Evolutionary conservation across 2,113 vertebrate species (phyloP), one percentile per base, ranked within the genome.

Genomic region (Dicrurus megarhynchus): DNA sequence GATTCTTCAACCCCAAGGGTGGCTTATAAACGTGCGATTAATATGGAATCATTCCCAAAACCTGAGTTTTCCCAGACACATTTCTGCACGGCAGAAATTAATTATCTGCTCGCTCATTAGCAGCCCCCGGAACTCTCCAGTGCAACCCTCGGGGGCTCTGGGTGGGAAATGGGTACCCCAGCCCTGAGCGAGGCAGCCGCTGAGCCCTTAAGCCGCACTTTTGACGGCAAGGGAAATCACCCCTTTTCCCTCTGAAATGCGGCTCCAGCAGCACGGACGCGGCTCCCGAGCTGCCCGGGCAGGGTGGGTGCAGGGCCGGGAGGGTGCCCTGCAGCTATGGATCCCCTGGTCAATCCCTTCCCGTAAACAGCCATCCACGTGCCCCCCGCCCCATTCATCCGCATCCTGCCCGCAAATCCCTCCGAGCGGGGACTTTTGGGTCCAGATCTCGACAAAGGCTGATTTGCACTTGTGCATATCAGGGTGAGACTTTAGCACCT

Each of bases 141-240:
- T 1, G 37, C 30, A 13, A 4, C 56, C 24, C 13, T 35, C 4
- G 12, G 27, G 27, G 41, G 33, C 49, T 13, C 19, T 11, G 75
- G 17, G 17, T 64, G 50, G 27, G 50, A 7, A 32, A 41, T 13
- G 57, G 21, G 26, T 8, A 7, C 21, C 28, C n/a, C 35, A 16
- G 37, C 33, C 39, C 9, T 2, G 7, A n/a, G 41, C 8, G 3
- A 63, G 17, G 50, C 44, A 68, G n/a, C 11, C 19, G 11, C 49
- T 22, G 63, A 84, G 26, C 37, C 21, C 42, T 16, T 4, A 11
- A 5, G 0, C 6, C 0, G 3, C 35, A 2, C 4, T 6, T 42
- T 47, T 82, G 2, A 8, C 3, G 47, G 53, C 47, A 7, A 20
- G 23, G 8, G 16, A 3, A 82, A 57, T 35, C 42, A 22, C 6